A percentile compares a stretch with the other conserved stretches of the same genome.
phyloP scores from a whole-genome alignment of 1,140 invertebrate genomes.

The Pygmarrhopalites habei region DNA sequence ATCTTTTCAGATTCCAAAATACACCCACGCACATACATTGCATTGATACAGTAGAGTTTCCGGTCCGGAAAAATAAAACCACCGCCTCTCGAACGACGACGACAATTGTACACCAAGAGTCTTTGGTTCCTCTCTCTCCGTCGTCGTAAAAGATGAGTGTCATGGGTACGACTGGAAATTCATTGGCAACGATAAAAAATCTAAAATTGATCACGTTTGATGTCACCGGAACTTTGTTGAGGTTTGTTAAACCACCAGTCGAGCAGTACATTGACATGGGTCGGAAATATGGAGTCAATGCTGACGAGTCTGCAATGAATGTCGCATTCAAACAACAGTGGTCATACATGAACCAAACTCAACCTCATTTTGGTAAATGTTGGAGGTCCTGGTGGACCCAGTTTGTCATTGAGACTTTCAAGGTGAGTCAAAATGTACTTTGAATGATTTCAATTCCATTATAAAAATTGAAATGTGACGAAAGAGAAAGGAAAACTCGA shows the following conservation, averaged over 20 bases:
- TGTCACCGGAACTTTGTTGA: conserved; percentile 73
- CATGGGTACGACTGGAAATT: no score
- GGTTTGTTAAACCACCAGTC: conserved; percentile 59
- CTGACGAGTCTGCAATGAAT: conserved; percentile 53
- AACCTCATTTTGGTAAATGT: conserved; percentile 72
- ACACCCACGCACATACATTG: neutral
- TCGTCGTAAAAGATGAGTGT: no score
- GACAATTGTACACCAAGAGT: no score
- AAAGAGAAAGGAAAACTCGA: no score
- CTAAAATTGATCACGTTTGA: conserved; percentile 71
- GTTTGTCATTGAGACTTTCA: conserved; percentile 59
- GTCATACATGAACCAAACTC: conserved; percentile 52
- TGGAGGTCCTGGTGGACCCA: conserved; percentile 75
- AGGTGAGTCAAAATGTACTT: no score
- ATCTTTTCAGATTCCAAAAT: neutral
- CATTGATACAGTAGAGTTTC: neutral
- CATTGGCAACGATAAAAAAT: neutral
- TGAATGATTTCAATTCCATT: no score
- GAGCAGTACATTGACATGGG: conserved; percentile 65
- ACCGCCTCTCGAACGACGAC: no score
- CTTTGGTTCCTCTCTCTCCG: no score
- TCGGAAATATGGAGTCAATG: conserved; percentile 57
- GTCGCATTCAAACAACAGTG: conserved; percentile 58
- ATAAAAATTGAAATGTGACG: no score
- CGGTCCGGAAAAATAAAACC: no score